A percentile compares a stretch with the other conserved stretches of the same genome.
These are phyloP conservation scores for Bugula neritina DNA, from an alignment of 2,888 invertebrate genomes.

Conservation along the genomic window DNA sequence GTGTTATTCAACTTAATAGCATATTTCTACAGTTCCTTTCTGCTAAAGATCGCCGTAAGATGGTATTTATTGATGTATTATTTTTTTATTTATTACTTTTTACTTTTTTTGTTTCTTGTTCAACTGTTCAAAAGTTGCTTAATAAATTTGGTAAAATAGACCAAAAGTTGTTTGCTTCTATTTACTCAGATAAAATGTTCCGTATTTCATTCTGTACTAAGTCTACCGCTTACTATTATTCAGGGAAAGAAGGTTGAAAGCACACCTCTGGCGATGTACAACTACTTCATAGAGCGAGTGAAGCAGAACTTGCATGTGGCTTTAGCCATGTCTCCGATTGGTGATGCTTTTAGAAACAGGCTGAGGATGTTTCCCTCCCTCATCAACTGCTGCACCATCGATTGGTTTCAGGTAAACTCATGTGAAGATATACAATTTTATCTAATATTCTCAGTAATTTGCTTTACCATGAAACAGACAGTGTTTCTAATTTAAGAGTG, in stretches of 20 bases:
- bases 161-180: too few species aligned
- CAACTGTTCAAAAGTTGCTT: not conserved
- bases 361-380: constrained; percentile 54
- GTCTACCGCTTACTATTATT: not conserved
- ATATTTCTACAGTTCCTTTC: constrained; percentile 5
- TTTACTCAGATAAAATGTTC: too few species aligned
- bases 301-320: constrained; percentile 52
- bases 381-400: constrained; percentile 55
- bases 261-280: constrained; percentile 53
- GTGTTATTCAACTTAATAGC: too few species aligned
- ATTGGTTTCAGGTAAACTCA: constrained; percentile 54
- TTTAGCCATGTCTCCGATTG: constrained; percentile 54
- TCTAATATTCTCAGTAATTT: too few species aligned
- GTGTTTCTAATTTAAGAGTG: too few species aligned
- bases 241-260: constrained; percentile 46
- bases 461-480: too few species aligned
- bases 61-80: not conserved
- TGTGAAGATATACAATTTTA: not conserved
- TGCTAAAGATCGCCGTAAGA: not conserved
- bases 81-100: not conserved
- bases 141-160: too few species aligned
- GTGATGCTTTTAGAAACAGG: constrained; percentile 53
- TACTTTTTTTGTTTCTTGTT: not conserved
- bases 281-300: constrained; percentile 54
- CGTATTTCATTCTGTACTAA: too few species aligned